These are phyloP conservation scores for Metaphire vulgaris DNA, from an alignment of 1,140 invertebrate species.

Conservation along the genomic window DNA sequence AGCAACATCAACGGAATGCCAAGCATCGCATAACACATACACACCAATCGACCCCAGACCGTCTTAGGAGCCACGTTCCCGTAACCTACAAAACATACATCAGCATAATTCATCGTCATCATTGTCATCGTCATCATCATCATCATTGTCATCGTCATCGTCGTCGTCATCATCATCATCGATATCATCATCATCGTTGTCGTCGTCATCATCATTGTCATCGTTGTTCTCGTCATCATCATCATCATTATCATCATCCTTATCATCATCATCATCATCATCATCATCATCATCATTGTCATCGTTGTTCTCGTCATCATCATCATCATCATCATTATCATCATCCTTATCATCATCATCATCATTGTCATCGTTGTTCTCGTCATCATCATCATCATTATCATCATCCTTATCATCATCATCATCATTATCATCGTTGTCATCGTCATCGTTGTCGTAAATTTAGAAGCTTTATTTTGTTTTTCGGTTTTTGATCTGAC, in stretches of 20 bases:
- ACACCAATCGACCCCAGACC: conserved; percentile 80
- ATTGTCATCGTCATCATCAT: not conserved
- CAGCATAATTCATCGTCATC: not conserved
- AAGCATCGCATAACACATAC: conserved; percentile 89
- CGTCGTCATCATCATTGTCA: not conserved
- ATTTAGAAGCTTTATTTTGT: no score
- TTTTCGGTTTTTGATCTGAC: no score
- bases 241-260: not conserved
- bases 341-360: not conserved
- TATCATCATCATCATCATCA: not conserved
- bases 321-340: not conserved
- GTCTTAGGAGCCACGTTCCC: conserved; percentile 92
- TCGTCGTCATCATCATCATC: not conserved
- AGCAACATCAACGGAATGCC: conserved; percentile 90
- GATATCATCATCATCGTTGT: not conserved
- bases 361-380: not conserved
- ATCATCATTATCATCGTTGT: no score
- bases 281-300: not conserved
- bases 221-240: not conserved
- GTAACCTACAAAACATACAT: conserved; percentile 85
- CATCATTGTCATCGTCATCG: not conserved
- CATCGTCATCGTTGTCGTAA: no score
- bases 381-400: not conserved
- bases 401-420: not conserved
- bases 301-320: not conserved